Base-by-base conservation (phyloP, 2,888 invertebrate genomes). In the Aricia artaxerxes region DNA sequence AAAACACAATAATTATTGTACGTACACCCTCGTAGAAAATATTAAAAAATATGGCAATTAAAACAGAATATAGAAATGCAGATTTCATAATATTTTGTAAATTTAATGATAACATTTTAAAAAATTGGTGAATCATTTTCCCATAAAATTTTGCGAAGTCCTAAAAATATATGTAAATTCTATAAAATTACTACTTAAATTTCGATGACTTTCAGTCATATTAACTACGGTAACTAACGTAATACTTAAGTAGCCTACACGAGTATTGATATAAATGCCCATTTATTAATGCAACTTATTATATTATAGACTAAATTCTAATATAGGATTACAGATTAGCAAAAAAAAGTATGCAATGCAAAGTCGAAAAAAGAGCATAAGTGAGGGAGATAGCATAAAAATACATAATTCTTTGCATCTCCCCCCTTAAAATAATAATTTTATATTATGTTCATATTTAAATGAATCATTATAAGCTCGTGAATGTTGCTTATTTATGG, bases 211-310 rank as follows among this genome's bases (percentile, higher is more conserved):
- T 73, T 73, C n/a, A 73, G 76, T 31, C 53, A 24, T 49, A n/a
- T 35, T 76, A 76, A 76, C 57, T 76, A 76, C 31, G 49, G 31
- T 57, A 76, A 76, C 76, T 76, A 53, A 75, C n/a, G 5, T 53
- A 75, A 49, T 53, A 75, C 24, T 76, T 31, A 73, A 24, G 13
- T 49, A 76, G 57, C 76, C 53, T 53, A 11, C 64, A 35, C 35
- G 57, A 76, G 76, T 76, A 57, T 53, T 13, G 35, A 76, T 76
- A 57, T 76, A 76, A 76, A 76, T 76, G 76, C 76, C 35, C 24
- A 44, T 40, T 73, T 44, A 35, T 35, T 64, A 69, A 69, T 64
- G 64, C 31, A 64, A 24, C 24, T 31, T 24, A 64, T 64, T 64
- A 61, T 6, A 60, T 6, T 4, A 38, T 40, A 24, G 24, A 24